Conservation (phyloP, 2,888 invertebrate genomes). For the Eupithecia dodoneata region DNA sequence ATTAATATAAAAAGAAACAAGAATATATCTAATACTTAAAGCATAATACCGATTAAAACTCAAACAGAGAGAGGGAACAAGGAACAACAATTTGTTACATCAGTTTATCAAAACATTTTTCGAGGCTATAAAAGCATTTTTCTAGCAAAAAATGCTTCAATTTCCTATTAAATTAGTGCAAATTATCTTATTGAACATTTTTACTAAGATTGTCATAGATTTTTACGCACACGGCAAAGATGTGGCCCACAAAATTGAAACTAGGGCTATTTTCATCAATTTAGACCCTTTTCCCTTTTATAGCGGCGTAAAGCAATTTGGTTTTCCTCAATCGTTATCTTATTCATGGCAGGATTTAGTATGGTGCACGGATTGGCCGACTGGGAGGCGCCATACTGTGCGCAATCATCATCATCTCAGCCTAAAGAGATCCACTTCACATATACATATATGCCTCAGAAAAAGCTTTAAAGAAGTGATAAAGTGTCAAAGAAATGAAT, state of each 20-base stretch:
- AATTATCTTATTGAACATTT: too few relatives aligned
- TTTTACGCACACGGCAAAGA: background rate
- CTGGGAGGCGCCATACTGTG: background rate
- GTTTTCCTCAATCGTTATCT: constrained; percentile 8
- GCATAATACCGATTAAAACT: too few relatives aligned
- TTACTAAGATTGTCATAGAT: too few relatives aligned
- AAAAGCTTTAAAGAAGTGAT: background rate
- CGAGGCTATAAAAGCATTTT: too few relatives aligned
- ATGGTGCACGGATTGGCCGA: constrained; percentile 2
- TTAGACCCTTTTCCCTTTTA: constrained; percentile 12
- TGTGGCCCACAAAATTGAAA: background rate
- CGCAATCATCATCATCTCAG: background rate
- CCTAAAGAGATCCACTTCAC: background rate
- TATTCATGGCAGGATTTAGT: constrained; percentile 9
- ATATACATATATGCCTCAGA: background rate
- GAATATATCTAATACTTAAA: too few relatives aligned
- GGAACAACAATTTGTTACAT: too few relatives aligned
- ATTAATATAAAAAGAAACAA: too few relatives aligned
- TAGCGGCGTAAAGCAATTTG: constrained; percentile 22
- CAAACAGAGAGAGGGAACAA: too few relatives aligned
- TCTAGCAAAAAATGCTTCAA: too few relatives aligned
- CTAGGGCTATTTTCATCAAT: background rate
- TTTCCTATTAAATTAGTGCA: too few relatives aligned
- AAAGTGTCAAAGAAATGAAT: background rate
- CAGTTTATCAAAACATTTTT: too few relatives aligned